A percentile compares a stretch with the other conserved stretches of the same genome.
These are phyloP conservation scores for Lota lota DNA, from an alignment of 2,113 vertebrate genomes.

Conservation along the genomic window DNA sequence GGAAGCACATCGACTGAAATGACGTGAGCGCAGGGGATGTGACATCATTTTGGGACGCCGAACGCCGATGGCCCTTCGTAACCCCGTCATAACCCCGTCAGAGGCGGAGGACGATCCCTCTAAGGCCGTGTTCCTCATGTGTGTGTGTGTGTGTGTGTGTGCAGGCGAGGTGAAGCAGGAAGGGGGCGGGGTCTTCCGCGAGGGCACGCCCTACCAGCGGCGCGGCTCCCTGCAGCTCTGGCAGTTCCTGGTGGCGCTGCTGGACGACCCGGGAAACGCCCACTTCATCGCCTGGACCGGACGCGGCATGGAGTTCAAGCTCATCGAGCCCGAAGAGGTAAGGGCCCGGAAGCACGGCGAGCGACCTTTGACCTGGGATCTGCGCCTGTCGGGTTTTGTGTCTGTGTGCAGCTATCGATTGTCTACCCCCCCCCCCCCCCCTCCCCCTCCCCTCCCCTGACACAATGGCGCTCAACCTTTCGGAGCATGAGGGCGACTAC, in stretches of 20 bases:
- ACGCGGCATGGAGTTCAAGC: slow-evolving; percentile 98
- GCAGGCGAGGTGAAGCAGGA: slow-evolving; percentile 93
- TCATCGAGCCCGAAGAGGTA: slow-evolving; percentile 98
- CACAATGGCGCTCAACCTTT: too few species aligned
- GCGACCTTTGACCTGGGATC: too few species aligned
- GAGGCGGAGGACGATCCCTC: not conserved
- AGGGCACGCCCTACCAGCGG: slow-evolving; percentile 91
- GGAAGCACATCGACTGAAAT: too few species aligned
- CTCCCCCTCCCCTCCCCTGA: too few species aligned
- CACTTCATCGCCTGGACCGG: slow-evolving; percentile 98
- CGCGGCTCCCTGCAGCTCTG: slow-evolving; percentile 95
- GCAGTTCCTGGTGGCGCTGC: slow-evolving; percentile 94
- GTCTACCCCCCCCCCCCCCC: too few species aligned
- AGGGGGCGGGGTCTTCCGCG: slow-evolving; percentile 75
- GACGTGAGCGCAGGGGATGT: too few species aligned
- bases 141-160: not conserved
- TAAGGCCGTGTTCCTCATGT: not conserved
- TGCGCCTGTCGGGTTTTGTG: too few species aligned
- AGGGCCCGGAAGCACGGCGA: not conserved
- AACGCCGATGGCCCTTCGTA: too few species aligned
- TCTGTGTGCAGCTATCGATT: too few species aligned
- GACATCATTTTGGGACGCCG: too few species aligned
- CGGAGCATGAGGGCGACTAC: too few species aligned
- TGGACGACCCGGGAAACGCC: slow-evolving; percentile 90
- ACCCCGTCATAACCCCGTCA: too few species aligned